A percentile compares a stretch with the other conserved stretches of the same genome.
These are phyloP conservation scores for Drosophila cardini DNA, from an alignment of 1,140 invertebrate species.

Conservation along the genomic window DNA sequence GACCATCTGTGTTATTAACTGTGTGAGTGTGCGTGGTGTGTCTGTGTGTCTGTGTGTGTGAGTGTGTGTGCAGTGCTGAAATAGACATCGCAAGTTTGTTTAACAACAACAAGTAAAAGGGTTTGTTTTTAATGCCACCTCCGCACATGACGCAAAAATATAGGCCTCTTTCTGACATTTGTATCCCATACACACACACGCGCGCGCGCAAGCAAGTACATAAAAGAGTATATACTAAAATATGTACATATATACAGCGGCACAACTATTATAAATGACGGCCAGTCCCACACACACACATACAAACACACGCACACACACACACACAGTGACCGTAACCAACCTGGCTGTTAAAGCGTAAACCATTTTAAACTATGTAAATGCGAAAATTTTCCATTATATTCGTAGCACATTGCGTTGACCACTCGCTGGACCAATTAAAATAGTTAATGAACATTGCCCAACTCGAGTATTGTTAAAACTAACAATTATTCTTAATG, in stretches of 20 bases:
- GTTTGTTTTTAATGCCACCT: slow-evolving; percentile 74
- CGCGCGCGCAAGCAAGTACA: slow-evolving; percentile 19
- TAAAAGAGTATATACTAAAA: slow-evolving; percentile 9
- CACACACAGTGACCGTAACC: neutral
- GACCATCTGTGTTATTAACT: slow-evolving; percentile 64
- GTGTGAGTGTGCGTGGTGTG: slow-evolving; percentile 22
- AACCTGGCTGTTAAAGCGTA: slow-evolving; percentile 17
- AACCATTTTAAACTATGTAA: slow-evolving; percentile 7
- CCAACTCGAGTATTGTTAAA: slow-evolving; percentile 41
- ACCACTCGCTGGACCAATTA: slow-evolving; percentile 22
- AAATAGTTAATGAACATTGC: slow-evolving; percentile 18
- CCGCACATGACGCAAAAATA: slow-evolving; percentile 39
- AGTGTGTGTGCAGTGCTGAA: slow-evolving; percentile 54
- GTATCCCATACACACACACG: slow-evolving; percentile 18
- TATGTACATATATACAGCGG: neutral
- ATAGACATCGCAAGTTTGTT: slow-evolving; percentile 82
- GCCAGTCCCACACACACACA: slow-evolving; percentile 1
- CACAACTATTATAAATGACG: slow-evolving; percentile 61
- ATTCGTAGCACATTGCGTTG: slow-evolving; percentile 12
- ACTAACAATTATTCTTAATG: slow-evolving; percentile 10
- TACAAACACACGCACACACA: neutral
- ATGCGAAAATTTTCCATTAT: slow-evolving; percentile 12
- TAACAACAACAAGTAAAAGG: slow-evolving; percentile 81
- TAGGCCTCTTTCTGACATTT: slow-evolving; percentile 58
- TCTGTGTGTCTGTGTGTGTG: slow-evolving; percentile 18